Evolutionary conservation across 2,888 invertebrate species (phyloP), one percentile per base, ranked within the genome.

Genomic region (Noctua janthe): DNA sequence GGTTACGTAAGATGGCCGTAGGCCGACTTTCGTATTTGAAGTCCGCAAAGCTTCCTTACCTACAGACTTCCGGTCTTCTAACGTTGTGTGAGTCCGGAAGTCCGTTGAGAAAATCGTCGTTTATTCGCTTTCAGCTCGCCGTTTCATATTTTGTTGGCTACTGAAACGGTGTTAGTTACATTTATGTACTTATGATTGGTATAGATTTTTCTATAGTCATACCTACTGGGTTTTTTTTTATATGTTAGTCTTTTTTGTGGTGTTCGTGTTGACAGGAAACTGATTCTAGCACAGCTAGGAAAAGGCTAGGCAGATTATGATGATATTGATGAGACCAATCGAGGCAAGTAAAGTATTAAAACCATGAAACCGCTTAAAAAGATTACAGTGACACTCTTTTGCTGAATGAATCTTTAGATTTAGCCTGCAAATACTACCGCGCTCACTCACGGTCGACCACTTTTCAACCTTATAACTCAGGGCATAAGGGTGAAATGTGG

Each of bases 1-100:
- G 62, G 51, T 64, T 84, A 80, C n/a, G 64, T 56, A 71, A 80
- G 39, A 66, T 74, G 71, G 62, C 66, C 72, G 69, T 83, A 76
- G 82, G 86, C 71, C 62, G 72, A 66, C 66, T 75, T 73, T 87
- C 74, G 59, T 74, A 75, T 78, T 78, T 81, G 75, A 76, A 82
- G 78, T 87, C 78, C 75, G 71, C 76, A 82, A 75, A 84, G 81
- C 76, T 75, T 79, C 77, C 87, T 79, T 85, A 79, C 86, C 85
- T 78, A 84, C 59, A 75, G 79, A 77, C 82, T 79, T 86, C 87
- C 85, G 74, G 87, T 85, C 85, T 82, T 82, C 85, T 82, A 81
- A 77, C 82, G 78, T 82, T 84, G 70, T 87, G 85, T 84, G 81
- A 79, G 85, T 76, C 82, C 87, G 85, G 87, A 85, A 54, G 77